These are phyloP conservation scores for Eulemur albifrons DNA, from an alignment of 2,797 vertebrate species.

Conservation along the genomic window DNA sequence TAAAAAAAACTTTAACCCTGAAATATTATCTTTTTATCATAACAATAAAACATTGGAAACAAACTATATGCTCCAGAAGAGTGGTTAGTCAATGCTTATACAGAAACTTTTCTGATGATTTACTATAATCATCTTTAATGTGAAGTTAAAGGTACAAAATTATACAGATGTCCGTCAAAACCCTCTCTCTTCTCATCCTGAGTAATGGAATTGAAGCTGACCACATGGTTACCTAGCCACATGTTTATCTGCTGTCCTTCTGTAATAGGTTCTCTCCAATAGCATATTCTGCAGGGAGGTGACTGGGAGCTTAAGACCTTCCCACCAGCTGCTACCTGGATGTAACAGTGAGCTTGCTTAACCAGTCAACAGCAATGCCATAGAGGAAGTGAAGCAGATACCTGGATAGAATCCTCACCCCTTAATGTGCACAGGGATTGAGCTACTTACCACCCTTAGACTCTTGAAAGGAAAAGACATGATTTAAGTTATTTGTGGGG, in stretches of 20 bases:
- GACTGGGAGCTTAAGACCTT: background rate
- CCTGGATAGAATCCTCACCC: background rate
- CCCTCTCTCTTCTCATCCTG: background rate
- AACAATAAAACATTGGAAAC: background rate
- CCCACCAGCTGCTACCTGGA: background rate
- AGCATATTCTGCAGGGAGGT: background rate
- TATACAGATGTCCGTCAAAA: background rate
- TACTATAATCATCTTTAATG: background rate
- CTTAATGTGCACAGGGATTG: background rate
- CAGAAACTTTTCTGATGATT: background rate
- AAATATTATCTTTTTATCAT: background rate
- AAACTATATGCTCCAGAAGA: background rate
- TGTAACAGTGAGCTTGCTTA: background rate
- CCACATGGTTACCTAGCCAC: background rate
- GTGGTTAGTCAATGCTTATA: background rate
- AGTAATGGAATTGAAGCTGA: background rate
- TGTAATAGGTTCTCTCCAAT: background rate
- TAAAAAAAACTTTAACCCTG: background rate
- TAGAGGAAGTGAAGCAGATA: background rate
- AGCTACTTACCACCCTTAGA: background rate
- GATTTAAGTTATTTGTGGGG: background rate
- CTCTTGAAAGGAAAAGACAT: background rate
- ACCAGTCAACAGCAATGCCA: background rate
- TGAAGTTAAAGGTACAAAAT: background rate
- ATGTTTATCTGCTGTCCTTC: background rate